Conservation (phyloP, 2,113 vertebrate genomes). For the Chauna torquata region DNA sequence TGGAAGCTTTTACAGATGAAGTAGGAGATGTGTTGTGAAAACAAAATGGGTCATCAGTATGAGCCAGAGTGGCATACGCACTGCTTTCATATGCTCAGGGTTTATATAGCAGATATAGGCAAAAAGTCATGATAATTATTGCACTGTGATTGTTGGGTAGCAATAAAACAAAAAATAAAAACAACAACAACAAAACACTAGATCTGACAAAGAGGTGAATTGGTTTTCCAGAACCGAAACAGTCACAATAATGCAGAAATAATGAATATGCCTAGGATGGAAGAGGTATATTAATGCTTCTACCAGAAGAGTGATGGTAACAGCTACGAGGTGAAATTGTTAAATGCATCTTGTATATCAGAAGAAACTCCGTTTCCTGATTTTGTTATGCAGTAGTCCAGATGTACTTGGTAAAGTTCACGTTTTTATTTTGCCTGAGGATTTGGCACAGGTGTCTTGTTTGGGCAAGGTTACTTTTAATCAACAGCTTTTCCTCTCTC, state of each 20-base stretch:
- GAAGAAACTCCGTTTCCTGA: neutral
- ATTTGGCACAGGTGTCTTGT: neutral
- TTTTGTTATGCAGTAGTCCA: neutral
- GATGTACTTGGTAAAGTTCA: neutral
- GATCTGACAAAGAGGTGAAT: neutral
- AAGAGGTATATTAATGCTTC: neutral
- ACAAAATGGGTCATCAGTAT: neutral
- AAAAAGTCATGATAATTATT: neutral
- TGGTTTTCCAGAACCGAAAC: neutral
- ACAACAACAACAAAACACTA: neutral
- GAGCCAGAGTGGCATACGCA: neutral
- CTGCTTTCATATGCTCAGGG: neutral
- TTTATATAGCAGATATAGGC: neutral
- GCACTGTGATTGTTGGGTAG: neutral
- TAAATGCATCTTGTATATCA: neutral
- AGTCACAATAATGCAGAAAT: neutral
- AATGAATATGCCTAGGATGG: neutral
- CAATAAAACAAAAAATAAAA: neutral
- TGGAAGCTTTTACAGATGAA: slow-evolving; percentile 12
- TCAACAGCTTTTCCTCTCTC: neutral
- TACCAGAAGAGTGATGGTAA: neutral
- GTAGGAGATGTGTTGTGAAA: neutral
- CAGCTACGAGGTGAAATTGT: neutral
- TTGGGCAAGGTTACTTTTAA: neutral
- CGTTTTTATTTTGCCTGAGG: neutral